A percentile compares a stretch with the other conserved stretches of the same genome.
phyloP scores from a whole-genome alignment of 2,888 invertebrate genomes.

The Diadegma fenestrale region DNA sequence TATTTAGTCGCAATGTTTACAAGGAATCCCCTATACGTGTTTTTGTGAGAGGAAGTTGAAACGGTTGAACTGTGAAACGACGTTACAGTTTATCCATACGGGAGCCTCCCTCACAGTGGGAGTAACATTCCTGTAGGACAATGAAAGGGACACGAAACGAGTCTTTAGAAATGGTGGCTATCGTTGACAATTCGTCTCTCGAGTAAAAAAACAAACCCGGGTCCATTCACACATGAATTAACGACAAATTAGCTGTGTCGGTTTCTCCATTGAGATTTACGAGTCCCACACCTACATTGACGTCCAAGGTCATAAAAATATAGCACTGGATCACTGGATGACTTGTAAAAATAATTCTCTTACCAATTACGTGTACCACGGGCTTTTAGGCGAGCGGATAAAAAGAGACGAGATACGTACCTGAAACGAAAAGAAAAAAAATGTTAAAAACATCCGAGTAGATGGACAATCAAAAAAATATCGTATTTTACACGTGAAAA shows the following conservation, averaged over 20 bases:
- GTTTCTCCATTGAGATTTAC: slow-evolving; percentile 66
- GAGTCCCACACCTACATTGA: slow-evolving; percentile 38
- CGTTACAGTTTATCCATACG: slow-evolving; percentile 12
- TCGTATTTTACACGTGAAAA: background rate
- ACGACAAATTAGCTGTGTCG: slow-evolving; percentile 63
- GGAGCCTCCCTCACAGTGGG: slow-evolving; percentile 39
- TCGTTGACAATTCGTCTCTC: slow-evolving; percentile 55
- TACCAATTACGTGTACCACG: slow-evolving; percentile 53
- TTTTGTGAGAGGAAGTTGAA: slow-evolving; percentile 22
- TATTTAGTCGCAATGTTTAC: background rate
- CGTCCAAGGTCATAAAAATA: slow-evolving; percentile 23
- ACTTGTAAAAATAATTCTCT: slow-evolving; percentile 42
- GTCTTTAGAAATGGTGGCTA: slow-evolving; percentile 59
- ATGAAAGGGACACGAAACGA: slow-evolving; percentile 57
- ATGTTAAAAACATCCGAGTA: background rate
- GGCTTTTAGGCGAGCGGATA: background rate
- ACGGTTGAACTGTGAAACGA: slow-evolving; percentile 15
- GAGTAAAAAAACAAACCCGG: slow-evolving; percentile 28
- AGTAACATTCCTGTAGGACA: slow-evolving; percentile 61
- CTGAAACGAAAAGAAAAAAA: slow-evolving; percentile 73
- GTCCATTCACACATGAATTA: slow-evolving; percentile 68
- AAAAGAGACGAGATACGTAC: slow-evolving; percentile 75
- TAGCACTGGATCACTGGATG: background rate
- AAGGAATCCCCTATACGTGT: slow-evolving; percentile 20
- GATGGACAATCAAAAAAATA: background rate